Evolutionary conservation across 1,140 invertebrate species (phyloP), one percentile per base, ranked within the genome.

Genomic region (Bombus pascuorum): DNA sequence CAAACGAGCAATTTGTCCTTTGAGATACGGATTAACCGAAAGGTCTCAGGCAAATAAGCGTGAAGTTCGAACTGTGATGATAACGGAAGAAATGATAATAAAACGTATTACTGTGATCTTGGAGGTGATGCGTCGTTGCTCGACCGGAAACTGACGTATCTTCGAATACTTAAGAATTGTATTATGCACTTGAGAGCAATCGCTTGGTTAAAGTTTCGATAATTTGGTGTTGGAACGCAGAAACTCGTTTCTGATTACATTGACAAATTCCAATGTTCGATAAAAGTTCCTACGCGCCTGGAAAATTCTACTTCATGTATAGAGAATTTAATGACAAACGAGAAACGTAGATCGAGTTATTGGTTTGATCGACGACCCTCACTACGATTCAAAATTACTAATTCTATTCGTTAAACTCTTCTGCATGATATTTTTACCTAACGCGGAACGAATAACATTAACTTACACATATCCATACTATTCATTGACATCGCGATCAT

Each of bases 131-230:
- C 6, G 47, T 6, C 59, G 25, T 66, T 75, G 72, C 32, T 44
- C 53, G 28, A 3, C 66, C 53, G 71, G 59, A 66, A 53, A 82
- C 66, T 53, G 71, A n/a, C 72, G 81, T 44, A 82, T 53, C 59
- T 75, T 42, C n/a, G 81, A 82, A 66, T 82, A 59, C 72, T 73
- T 39, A 13, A 42, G 12, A 47, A 53, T 8, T 28, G 59, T 13
- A 73, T 82, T 82, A 74, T 66, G 57, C 71, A 66, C 32, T 71
- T 74, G 15, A 53, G 28, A 47, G 39, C 15, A 34, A 65, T 82
- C 39, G 72, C 5, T 39, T 65, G 39, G 25, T 66, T 66, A 53
- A 82, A 65, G 3, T 32, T 5, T 3, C 28, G 3, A n/a, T 74
- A 73, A 81, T 81, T 37, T 47, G 28, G 5, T 34, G n/a, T 42